Base-by-base conservation (phyloP, 2,888 invertebrate genomes). In the Amaurobius ferox region DNA sequence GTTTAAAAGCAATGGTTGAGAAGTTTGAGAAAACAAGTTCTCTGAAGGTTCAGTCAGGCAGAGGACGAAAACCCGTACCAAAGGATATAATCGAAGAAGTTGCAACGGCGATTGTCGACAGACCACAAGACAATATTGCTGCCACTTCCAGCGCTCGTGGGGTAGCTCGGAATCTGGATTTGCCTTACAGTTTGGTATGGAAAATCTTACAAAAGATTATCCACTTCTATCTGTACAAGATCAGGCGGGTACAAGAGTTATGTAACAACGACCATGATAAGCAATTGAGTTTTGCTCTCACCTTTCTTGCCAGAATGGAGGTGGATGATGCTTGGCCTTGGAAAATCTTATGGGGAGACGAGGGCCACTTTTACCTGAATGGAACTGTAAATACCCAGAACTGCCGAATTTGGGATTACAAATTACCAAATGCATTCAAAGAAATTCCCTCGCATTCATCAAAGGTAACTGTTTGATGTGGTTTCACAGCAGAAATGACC, bases 271-370 rank as follows among this genome's bases (percentile, higher is more conserved):
- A 62, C 39, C 19, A 26, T 62, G 62, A 73, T 19, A 61, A 61
- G 7, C 30, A 16, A 2, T 29, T 23, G 35, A 44, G 29, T 64
- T 66, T 64, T 23, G 30, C 66, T 0, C 29, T 66, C 30, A 66
- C 23, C 11, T 73, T 73, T 39, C 73, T 73, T 35, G 62, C 26
- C 39, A 19, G 16, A 62, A 35, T 61, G 39, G 62, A 73, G 28
- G 62, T 73, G 30, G 28, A 35, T 39, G 28, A 62, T 29, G 1
- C 39, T 19, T 64, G 44, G 40, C 19, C 66, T 0, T 74, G 39
- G 39, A n/a, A 68, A 35, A 35, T 35, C 35, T 32, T 68, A 26
- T 16, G 48, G 64, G 32, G 26, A 62, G 39, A 71, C 16, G 68
- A 55, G 23, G 26, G 16, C n/a, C 39, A 35, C 26, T 40, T 64